Evolutionary conservation across 2,888 invertebrate genomes (phyloP).

Genomic region (Temnothorax ravouxi): DNA sequence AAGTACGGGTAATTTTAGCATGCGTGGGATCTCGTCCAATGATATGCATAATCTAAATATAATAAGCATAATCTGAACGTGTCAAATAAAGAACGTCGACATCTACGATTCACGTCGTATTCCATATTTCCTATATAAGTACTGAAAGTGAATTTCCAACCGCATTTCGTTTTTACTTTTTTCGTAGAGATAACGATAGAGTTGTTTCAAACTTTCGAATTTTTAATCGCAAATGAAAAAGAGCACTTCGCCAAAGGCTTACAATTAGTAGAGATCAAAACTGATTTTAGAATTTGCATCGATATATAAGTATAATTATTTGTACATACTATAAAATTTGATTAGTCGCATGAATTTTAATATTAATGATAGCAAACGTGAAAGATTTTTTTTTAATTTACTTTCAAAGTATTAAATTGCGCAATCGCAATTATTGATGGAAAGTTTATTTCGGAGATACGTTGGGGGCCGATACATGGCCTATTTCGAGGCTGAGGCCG

Average conservation of each 20-base stretch:
- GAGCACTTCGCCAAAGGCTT: background rate
- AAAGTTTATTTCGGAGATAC: background rate
- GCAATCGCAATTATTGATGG: background rate
- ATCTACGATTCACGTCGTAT: background rate
- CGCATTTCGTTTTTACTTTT: background rate
- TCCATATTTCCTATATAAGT: background rate
- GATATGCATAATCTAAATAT: constrained; percentile 26
- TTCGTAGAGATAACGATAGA: background rate
- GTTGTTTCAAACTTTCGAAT: background rate
- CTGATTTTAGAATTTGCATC: no score
- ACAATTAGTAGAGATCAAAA: no score
- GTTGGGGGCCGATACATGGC: background rate
- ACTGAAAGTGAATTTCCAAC: background rate
- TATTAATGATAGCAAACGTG: background rate
- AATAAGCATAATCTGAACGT: constrained; percentile 5
- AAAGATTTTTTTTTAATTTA: background rate
- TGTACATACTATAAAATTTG: background rate
- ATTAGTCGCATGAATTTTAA: background rate
- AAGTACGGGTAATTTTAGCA: constrained; percentile 31
- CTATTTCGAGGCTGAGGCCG: constrained; percentile 22
- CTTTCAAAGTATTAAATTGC: background rate
- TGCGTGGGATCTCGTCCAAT: constrained; percentile 1
- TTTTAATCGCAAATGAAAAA: background rate
- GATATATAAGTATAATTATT: no score
- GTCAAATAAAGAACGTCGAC: constrained; percentile 10